phyloP scores from a whole-genome alignment of 2,113 vertebrate species.

The Charina bottae region DNA sequence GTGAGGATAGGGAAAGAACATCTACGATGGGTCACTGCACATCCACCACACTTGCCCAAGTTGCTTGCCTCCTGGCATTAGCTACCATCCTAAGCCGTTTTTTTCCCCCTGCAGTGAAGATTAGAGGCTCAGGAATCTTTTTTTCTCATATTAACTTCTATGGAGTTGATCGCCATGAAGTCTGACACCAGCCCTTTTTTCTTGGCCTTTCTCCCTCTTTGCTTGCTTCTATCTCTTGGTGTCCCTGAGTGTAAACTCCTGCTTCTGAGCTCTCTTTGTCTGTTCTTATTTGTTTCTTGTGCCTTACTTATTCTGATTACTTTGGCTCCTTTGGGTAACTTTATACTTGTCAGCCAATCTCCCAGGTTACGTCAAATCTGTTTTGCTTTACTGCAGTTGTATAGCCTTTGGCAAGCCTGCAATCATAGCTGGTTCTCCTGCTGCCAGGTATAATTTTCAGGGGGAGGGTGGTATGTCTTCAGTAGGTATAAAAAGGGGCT shows the following conservation, averaged over 20 bases:
- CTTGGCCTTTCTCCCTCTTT: neutral
- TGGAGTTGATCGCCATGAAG: neutral
- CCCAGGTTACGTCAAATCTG: constrained; percentile 6
- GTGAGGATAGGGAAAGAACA: neutral
- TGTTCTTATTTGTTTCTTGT: constrained; percentile 8
- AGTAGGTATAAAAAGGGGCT: neutral
- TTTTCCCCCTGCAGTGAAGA: neutral
- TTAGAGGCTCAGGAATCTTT: neutral
- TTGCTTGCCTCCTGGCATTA: neutral
- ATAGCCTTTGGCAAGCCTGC: constrained; percentile 14
- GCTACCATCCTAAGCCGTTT: neutral
- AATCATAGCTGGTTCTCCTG: neutral
- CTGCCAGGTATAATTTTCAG: neutral
- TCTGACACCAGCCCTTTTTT: neutral
- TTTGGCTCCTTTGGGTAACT: constrained; percentile 20
- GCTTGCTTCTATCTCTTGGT: neutral
- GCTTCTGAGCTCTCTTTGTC: constrained; percentile 6
- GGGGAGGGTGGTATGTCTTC: neutral
- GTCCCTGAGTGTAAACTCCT: neutral
- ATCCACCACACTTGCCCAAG: neutral
- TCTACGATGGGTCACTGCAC: too few relatives aligned
- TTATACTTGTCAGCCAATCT: constrained; percentile 9
- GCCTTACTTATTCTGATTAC: constrained; percentile 19
- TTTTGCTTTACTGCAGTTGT: constrained; percentile 23
- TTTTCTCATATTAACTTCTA: neutral